Conservation (phyloP, 2,888 invertebrate species). For the Melinaea menophilus region DNA sequence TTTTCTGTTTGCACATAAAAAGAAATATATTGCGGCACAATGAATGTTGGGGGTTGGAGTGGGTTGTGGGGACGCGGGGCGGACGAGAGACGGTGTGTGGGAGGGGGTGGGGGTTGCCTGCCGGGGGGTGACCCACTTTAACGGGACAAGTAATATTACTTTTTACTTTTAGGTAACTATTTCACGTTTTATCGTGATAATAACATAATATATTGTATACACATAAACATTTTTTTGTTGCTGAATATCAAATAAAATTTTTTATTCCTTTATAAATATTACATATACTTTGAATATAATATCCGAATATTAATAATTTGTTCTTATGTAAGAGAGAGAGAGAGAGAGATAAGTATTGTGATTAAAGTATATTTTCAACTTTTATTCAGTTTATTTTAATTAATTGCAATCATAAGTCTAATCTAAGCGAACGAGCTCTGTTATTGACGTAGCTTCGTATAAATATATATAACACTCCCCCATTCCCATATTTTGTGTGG, state of each 20-base stretch:
- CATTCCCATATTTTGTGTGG: slow-evolving; percentile 49
- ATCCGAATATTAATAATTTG: not conserved
- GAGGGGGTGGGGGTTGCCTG: slow-evolving; percentile 39
- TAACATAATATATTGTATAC: slow-evolving; percentile 52
- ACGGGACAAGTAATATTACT: slow-evolving; percentile 79
- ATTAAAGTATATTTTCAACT: slow-evolving; percentile 12
- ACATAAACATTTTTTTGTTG: slow-evolving; percentile 17
- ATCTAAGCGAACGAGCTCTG: slow-evolving; percentile 56
- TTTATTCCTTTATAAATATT: not conserved
- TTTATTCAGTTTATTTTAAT: slow-evolving; percentile 15
- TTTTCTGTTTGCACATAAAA: slow-evolving; percentile 79
- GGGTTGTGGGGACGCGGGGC: slow-evolving; percentile 66
- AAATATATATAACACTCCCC: slow-evolving; percentile 33
- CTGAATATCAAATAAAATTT: not conserved
- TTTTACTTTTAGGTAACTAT: slow-evolving; percentile 79
- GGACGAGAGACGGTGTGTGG: slow-evolving; percentile 57
- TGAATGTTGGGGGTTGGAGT: slow-evolving; percentile 70
- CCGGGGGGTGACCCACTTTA: slow-evolving; percentile 76
- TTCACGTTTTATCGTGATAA: slow-evolving; percentile 74
- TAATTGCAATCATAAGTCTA: slow-evolving; percentile 57
- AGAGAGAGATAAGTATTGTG: slow-evolving; percentile 4
- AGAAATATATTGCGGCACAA: slow-evolving; percentile 79
- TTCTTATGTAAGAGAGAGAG: not conserved
- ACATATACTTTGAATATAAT: slow-evolving; percentile 2
- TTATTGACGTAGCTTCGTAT: slow-evolving; percentile 59